A percentile compares a stretch with the other conserved stretches of the same genome.
Conservation (phyloP, 2,113 vertebrate genomes). For the Malurus elegans region DNA sequence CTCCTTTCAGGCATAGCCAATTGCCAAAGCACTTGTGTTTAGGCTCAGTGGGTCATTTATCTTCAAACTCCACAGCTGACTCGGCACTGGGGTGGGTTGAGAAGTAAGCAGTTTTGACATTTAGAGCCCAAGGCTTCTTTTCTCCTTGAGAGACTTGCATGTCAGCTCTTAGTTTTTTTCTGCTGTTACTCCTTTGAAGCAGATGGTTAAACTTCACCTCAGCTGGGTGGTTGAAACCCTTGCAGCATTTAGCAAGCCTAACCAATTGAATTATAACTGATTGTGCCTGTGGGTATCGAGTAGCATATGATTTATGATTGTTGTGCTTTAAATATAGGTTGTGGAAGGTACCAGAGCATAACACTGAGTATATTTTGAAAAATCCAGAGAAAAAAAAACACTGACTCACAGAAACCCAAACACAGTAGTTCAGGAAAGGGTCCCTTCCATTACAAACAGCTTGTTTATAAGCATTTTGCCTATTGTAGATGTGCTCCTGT, state of each 20-base stretch:
- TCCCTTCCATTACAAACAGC: not conserved
- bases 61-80: constrained; percentile 48
- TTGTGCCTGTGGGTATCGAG: not conserved
- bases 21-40: not conserved
- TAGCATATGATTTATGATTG: constrained; percentile 17
- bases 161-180: constrained; percentile 20
- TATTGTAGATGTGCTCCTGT: not conserved
- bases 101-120: constrained; percentile 54
- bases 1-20: not conserved
- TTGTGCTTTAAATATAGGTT: constrained; percentile 5
- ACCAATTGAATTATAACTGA: constrained; percentile 38
- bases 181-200: constrained; percentile 43
- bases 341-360: not conserved
- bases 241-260: constrained; percentile 45
- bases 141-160: constrained; percentile 62
- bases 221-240: constrained; percentile 23
- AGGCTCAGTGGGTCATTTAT: constrained; percentile 23
- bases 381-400: not conserved
- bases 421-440: not conserved
- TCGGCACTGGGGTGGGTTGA: constrained; percentile 25
- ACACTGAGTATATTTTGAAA: not conserved
- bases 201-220: constrained; percentile 65
- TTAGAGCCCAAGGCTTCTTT: constrained; percentile 58
- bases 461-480: not conserved
- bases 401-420: not conserved